Evolutionary conservation across 2,888 invertebrate genomes (phyloP).

Genomic region (Falcaria lacertinaria): DNA sequence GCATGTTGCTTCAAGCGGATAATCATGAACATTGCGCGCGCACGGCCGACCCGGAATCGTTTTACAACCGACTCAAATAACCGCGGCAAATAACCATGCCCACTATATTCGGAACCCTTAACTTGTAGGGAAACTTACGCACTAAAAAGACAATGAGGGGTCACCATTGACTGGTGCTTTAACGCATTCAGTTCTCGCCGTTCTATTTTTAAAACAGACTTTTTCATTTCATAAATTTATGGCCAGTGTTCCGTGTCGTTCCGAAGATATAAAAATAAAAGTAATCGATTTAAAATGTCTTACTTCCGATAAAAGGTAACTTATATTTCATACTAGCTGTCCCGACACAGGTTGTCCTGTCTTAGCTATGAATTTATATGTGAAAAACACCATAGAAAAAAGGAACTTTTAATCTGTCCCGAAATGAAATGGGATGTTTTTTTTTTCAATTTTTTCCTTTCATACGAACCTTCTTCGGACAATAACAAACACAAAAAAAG

Average conservation of each 20-base stretch:
- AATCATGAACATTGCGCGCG: constrained; percentile 38
- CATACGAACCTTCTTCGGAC: too few relatives aligned
- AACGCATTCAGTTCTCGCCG: constrained; percentile 22
- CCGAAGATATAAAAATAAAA: too few relatives aligned
- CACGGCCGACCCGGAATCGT: constrained; percentile 52
- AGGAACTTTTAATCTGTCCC: too few relatives aligned
- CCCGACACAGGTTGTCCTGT: too few relatives aligned
- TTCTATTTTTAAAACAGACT: constrained; percentile 42
- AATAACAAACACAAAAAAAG: too few relatives aligned
- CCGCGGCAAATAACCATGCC: constrained; percentile 31
- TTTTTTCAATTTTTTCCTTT: too few relatives aligned
- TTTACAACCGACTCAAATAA: constrained; percentile 36
- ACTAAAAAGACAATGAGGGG: constrained; percentile 7
- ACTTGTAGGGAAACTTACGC: constrained; percentile 1
- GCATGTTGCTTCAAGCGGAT: constrained; percentile 17
- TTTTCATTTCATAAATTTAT: constrained; percentile 27
- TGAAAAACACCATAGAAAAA: too few relatives aligned
- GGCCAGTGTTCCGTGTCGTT: constrained; percentile 21
- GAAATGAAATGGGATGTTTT: too few relatives aligned
- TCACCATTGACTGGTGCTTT: constrained; percentile 19
- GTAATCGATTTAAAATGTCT: too few relatives aligned
- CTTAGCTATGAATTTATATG: too few relatives aligned
- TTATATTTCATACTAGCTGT: too few relatives aligned
- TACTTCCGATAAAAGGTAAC: too few relatives aligned
- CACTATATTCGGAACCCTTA: constrained; percentile 29